Percentiles rank a stretch among this genome's conserved stretches.
phyloP scores from a whole-genome alignment of 2,113 vertebrate genomes.

The Maccullochella peelii region DNA sequence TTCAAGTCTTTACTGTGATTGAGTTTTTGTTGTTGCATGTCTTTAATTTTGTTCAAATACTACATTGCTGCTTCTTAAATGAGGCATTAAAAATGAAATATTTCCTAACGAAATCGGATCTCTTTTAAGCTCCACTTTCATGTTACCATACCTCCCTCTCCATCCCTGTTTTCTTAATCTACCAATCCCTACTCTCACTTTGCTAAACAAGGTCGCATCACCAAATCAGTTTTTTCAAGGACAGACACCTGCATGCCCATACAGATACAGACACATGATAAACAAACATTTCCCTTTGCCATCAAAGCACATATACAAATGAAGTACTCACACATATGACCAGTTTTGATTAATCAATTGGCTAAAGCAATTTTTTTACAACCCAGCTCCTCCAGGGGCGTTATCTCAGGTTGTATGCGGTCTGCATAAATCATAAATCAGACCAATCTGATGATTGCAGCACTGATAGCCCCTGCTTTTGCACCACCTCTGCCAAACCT shows the following conservation, averaged over 20 bases:
- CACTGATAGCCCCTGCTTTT: constrained; percentile 42
- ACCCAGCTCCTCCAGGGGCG: constrained; percentile 64
- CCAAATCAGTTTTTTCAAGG: constrained; percentile 51
- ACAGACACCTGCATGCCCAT: constrained; percentile 9
- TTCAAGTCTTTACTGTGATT: background rate
- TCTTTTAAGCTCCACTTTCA: constrained; percentile 7
- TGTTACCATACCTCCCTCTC: background rate
- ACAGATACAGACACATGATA: constrained; percentile 50
- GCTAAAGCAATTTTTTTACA: constrained; percentile 85
- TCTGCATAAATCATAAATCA: constrained; percentile 84
- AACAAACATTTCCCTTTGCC: constrained; percentile 46
- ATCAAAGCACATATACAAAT: constrained; percentile 66
- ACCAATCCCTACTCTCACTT: constrained; percentile 30
- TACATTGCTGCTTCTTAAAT: background rate
- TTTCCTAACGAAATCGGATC: constrained; percentile 10
- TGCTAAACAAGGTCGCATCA: constrained; percentile 42
- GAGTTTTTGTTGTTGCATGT: background rate
- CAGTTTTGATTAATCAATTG: constrained; percentile 83
- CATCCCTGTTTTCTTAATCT: constrained; percentile 18
- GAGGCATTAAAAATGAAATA: background rate
- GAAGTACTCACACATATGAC: constrained; percentile 65
- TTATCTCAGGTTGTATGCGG: constrained; percentile 61
- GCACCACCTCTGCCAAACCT: constrained; percentile 47
- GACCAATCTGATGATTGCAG: constrained; percentile 80
- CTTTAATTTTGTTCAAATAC: constrained; percentile 12